Base-by-base conservation (phyloP, 2,113 vertebrate species). In the Eudyptes chrysolophus region DNA sequence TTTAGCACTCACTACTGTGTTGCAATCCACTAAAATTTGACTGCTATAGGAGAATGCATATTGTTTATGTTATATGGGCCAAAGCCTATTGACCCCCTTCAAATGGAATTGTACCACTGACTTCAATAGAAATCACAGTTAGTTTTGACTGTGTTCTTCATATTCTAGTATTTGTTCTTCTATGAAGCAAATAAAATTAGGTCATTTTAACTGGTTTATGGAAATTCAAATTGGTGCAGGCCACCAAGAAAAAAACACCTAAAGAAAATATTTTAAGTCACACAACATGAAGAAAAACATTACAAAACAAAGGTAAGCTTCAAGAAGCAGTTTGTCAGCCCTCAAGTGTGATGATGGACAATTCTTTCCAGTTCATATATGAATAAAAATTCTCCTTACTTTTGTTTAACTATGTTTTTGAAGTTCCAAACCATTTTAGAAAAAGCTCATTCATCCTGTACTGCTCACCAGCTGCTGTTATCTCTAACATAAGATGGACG, bases 1-100 rank as follows among this genome's bases (percentile, higher is more conserved):
- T 75, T 92, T 68, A 57, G 4, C n/a, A 79, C 9, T 38, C 3
- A 10, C 3, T 30, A 9, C 7, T n/a, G 4, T n/a, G 16, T 4
- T 54, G 4, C 34, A 75, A 18, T 70, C 1, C 1, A 14, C n/a
- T 74, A 60, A 51, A 16, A 34, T 38, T 4, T 38, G 32, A 85
- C 34, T 13, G 12, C 4, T 30, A 13, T 38, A 30, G 10, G 16
- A 65, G 13, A 32, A 64, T 34, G 6, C 3, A 20, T 42, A 38
- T 4, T 32, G 1, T 61, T 77, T 61, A 36, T 48, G 1, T 22
- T 51, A n/a, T 6, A 25, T 12, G 8, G 4, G 16, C 2, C 27
- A 91, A 92, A 60, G 2, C 10, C 4, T 68, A 11, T 5, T 30
- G 10, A 20, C 2, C 0, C 0, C 4, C 4, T 13, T n/a, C 6